phyloP scores from a whole-genome alignment of 1,140 invertebrate genomes.

The Lamellibrachia luymesi region DNA sequence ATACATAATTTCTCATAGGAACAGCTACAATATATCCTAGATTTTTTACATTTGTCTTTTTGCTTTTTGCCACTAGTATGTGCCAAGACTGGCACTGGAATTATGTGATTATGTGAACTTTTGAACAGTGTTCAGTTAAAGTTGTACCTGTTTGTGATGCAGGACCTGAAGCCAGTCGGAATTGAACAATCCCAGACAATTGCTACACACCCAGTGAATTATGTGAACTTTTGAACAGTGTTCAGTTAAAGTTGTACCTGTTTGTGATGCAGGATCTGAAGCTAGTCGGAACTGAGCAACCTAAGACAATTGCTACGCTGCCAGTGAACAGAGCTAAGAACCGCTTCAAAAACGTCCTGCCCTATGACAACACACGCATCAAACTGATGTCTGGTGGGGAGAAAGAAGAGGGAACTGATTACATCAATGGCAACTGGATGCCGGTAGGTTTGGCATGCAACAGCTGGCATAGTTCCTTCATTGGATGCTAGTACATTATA shows the following conservation, averaged over 20 bases:
- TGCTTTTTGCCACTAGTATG: neutral
- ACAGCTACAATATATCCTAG: no score
- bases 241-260: no score
- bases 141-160: neutral
- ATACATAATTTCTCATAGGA: no score
- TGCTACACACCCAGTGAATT: no score
- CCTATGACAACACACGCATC: conserved; percentile 66
- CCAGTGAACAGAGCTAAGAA: conserved; percentile 96
- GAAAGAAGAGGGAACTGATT: conserved; percentile 64
- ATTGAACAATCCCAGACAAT: conserved; percentile 57
- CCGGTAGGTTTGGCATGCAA: no score
- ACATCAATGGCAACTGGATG: conserved; percentile 88
- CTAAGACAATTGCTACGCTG: no score
- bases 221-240: no score
- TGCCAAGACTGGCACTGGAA: neutral
- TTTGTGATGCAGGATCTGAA: no score
- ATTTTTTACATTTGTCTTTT: no score
- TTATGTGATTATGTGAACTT: neutral
- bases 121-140: neutral
- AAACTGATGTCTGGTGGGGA: conserved; percentile 48
- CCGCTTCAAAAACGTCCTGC: conserved; percentile 97
- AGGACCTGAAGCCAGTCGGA: conserved; percentile 26
- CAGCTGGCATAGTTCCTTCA: no score
- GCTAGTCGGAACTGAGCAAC: no score
- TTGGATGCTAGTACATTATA: no score